These are phyloP conservation scores for Galendromus occidentalis DNA, from an alignment of 1,140 invertebrate genomes.

Conservation along the genomic window DNA sequence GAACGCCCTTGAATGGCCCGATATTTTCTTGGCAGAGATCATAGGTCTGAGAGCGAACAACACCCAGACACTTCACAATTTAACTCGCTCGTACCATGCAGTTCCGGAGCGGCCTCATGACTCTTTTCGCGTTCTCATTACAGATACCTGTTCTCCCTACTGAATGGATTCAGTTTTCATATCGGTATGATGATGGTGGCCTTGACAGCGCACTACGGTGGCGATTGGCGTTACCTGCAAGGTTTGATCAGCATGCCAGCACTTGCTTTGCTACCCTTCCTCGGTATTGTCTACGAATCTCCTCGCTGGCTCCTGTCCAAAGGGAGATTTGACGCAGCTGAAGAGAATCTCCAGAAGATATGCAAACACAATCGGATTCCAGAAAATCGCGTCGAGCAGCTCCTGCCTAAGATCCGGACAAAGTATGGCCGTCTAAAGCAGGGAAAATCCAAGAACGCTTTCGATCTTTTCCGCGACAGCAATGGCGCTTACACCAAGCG, in stretches of 20 bases:
- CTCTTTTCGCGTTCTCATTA: neutral
- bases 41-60: too few relatives aligned
- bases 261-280: neutral
- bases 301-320: neutral
- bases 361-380: neutral
- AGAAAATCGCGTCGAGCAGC: neutral
- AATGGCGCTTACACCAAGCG: neutral
- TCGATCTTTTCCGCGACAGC: conserved; percentile 1
- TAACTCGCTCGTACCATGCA: too few relatives aligned
- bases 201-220: neutral
- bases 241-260: neutral
- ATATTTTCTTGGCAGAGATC: too few relatives aligned
- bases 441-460: conserved; percentile 6
- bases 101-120: neutral
- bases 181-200: neutral
- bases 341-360: neutral
- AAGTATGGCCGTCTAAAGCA: conserved; percentile 10
- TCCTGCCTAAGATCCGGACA: conserved; percentile 9
- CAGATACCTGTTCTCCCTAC: conserved; percentile 1
- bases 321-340: neutral
- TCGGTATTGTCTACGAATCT: neutral
- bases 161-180: conserved; percentile 4
- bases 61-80: too few relatives aligned
- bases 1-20: too few relatives aligned
- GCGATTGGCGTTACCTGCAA: neutral